Base-by-base conservation (phyloP, 2,797 vertebrate genomes). In the Gephyroberyx darwinii region DNA sequence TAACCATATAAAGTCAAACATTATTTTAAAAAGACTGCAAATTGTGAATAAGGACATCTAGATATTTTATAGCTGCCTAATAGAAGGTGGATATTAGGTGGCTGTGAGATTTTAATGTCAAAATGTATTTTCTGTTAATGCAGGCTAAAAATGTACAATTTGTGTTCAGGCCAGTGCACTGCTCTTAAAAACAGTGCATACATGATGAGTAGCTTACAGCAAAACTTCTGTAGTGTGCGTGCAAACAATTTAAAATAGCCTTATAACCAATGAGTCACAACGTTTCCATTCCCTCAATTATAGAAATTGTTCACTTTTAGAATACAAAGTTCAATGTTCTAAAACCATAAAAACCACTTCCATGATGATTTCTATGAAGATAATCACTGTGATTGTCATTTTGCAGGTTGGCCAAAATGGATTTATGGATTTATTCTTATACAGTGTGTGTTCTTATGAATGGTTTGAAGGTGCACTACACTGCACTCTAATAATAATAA, bases 1-100 rank as follows among this genome's bases (percentile, higher is more conserved):
- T 55, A 13, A 65, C 22, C 5, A 14, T 13, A 69, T 43, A 65
- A 74, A 48, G 73, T 78, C 59, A 74, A 75, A 72, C 33, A 35
- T 6, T 31, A 43, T 30, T 35, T 35, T 6, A 35, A 8, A 35
- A 35, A 35, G 33, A 7, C 33, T 35, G 1, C 8, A 35, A 35
- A 35, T 35, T 35, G 33, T 43, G 41, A 16, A 43, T 43, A 26
- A 26, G 26, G 26, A 26, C 26, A 2, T 26, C 26, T 26, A 12
- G 10, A 12, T 43, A 12, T 43, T 12, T 33, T 48, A 22, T 14
- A 65, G 7, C 39, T 55, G 4, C 3, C 26, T 41, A 62, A 30
- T 65, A 33, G 69, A 54, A 33, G 65, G 10, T 45, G 37, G 22
- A 35, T 50, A 31, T 17, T 3, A 14, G 12, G 51, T 51, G 45